Evolutionary conservation across 2,888 invertebrate species (phyloP).

Genomic region (Rhingia campestris): DNA sequence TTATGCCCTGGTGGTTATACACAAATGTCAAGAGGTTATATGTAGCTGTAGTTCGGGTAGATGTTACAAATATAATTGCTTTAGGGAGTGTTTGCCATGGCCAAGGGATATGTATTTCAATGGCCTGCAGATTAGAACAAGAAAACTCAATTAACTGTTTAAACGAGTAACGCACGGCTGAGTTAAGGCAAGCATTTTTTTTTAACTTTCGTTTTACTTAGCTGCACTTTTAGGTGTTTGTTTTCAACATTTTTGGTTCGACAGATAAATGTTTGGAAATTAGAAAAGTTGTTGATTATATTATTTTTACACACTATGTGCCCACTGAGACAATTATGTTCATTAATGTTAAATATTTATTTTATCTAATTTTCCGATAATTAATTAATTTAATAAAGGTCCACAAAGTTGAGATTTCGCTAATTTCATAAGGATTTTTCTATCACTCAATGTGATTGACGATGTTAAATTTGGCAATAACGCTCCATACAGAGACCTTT

Average conservation of each 20-base stretch:
- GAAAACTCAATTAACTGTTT: conserved; percentile 49
- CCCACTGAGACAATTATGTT: too few species aligned
- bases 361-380: too few species aligned
- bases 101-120: conserved; percentile 9
- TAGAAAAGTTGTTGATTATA: background rate
- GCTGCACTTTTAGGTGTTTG: conserved; percentile 11
- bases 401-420: too few species aligned
- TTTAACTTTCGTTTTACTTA: conserved; percentile 14
- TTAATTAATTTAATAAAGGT: too few species aligned
- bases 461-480: too few species aligned
- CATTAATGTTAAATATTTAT: too few species aligned
- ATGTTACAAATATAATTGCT: conserved; percentile 32
- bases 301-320: too few species aligned
- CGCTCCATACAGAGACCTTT: too few species aligned
- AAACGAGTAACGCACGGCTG: background rate
- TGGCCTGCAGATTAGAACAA: conserved; percentile 34
- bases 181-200: conserved; percentile 16
- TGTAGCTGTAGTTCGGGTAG: background rate
- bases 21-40: background rate
- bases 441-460: too few species aligned
- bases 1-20: background rate
- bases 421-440: too few species aligned
- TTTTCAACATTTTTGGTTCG: background rate
- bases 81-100: conserved; percentile 18
- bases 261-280: conserved; percentile 22